Evolutionary conservation across 2,888 invertebrate genomes (phyloP).

Genomic region (Drosophila sordidula): DNA sequence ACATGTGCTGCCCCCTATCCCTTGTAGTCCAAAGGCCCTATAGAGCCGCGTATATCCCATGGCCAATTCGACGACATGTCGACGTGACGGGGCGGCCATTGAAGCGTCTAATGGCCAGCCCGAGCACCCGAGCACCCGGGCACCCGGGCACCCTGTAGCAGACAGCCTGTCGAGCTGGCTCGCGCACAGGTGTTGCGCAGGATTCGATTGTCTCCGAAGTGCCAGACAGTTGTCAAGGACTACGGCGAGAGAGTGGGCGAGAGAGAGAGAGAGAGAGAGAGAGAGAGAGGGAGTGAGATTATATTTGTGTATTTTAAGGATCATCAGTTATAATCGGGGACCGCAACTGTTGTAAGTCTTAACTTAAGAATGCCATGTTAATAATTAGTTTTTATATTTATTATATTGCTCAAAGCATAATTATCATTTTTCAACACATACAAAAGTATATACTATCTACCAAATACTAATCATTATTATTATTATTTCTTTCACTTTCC

Average conservation of each 20-base stretch:
- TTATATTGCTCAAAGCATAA: too few species aligned
- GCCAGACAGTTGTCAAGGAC: conserved; percentile 13
- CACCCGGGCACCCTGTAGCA: conserved; percentile 20
- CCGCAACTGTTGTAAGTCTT: too few species aligned
- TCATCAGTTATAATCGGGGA: too few species aligned
- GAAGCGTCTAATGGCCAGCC: neutral
- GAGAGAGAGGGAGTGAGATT: neutral
- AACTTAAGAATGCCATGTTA: too few species aligned
- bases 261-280: neutral
- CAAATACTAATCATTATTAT: too few species aligned
- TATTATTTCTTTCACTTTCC: too few species aligned
- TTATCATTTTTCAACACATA: too few species aligned
- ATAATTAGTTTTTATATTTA: too few species aligned
- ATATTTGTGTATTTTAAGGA: too few species aligned
- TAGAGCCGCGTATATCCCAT: conserved; percentile 1
- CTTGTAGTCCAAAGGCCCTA: conserved; percentile 4
- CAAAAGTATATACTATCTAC: too few species aligned
- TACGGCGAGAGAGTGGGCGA: neutral
- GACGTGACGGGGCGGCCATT: conserved; percentile 41
- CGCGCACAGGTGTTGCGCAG: conserved; percentile 62
- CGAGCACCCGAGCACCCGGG: too few species aligned
- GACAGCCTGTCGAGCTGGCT: conserved; percentile 33
- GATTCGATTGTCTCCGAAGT: conserved; percentile 29
- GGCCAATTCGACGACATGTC: conserved; percentile 40
- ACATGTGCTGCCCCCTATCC: conserved; percentile 50